Conservation (phyloP, 2,888 invertebrate species). For the Keiferia lycopersicella region DNA sequence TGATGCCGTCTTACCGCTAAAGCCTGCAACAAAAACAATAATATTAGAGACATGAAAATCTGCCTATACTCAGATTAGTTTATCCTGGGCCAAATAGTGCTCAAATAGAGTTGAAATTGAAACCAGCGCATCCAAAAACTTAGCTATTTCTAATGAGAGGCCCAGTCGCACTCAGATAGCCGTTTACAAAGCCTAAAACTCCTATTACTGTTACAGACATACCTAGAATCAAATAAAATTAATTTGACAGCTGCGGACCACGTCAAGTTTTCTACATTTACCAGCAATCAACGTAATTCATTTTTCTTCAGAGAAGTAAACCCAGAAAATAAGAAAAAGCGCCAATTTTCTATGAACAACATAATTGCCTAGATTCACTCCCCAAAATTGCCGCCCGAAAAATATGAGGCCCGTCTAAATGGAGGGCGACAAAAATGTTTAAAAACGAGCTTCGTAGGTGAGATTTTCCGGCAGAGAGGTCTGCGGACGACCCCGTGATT, state of each 20-base stretch:
- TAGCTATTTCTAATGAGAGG: too few relatives aligned
- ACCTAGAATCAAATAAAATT: too few relatives aligned
- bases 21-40: constrained; percentile 76
- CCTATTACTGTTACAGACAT: too few relatives aligned
- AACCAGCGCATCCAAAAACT: too few relatives aligned
- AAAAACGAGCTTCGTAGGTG: constrained; percentile 5
- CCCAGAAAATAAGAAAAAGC: not conserved
- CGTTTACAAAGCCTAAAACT: too few relatives aligned
- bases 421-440: constrained; percentile 6
- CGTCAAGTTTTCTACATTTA: too few relatives aligned
- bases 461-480: constrained; percentile 13
- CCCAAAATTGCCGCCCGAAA: not conserved
- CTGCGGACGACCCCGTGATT: constrained; percentile 50
- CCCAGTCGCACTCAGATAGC: too few relatives aligned
- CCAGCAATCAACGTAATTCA: not conserved
- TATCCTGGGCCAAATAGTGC: too few relatives aligned
- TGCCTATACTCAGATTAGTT: too few relatives aligned
- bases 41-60: constrained; percentile 24
- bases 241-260: too few relatives aligned
- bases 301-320: too few relatives aligned
- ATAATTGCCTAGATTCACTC: not conserved
- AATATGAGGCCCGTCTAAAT: not conserved
- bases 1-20: constrained; percentile 93
- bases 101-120: too few relatives aligned
- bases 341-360: not conserved